phyloP scores from a whole-genome alignment of 30 jellyfish, hydroid and myxozoan species.

The Turritopsis rubra region DNA sequence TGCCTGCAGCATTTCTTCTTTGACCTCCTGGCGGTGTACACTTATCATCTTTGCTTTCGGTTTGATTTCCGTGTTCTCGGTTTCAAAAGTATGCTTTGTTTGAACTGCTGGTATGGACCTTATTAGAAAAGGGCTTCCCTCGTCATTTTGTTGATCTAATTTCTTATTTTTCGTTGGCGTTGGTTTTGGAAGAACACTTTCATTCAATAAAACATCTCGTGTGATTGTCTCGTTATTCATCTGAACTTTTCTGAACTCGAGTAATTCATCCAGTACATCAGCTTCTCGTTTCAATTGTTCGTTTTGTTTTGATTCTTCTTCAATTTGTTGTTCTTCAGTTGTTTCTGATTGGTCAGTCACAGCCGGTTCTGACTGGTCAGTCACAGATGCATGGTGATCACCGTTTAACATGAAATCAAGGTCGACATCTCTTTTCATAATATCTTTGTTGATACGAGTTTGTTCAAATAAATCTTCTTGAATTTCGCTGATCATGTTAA shows the following conservation, averaged over 20 bases:
- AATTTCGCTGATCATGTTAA: not conserved
- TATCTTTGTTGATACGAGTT: not conserved
- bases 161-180: not conserved
- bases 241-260: not conserved
- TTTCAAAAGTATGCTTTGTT: not conserved
- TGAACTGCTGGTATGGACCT: not conserved
- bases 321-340: not conserved
- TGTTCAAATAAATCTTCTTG: not conserved
- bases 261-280: not conserved
- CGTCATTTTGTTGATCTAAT: not conserved
- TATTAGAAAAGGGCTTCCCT: not conserved
- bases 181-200: not conserved
- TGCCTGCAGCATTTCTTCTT: not conserved
- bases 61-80: not conserved
- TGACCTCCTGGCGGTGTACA: not conserved
- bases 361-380: not conserved
- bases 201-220: not conserved
- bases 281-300: not conserved
- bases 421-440: not conserved
- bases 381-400: not conserved
- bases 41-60: not conserved
- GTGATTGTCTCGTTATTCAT: not conserved
- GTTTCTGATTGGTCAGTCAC: not conserved
- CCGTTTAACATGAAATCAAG: not conserved
- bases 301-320: not conserved